phyloP scores from a whole-genome alignment of 2,113 vertebrate genomes.

The Tylochromis polylepis region DNA sequence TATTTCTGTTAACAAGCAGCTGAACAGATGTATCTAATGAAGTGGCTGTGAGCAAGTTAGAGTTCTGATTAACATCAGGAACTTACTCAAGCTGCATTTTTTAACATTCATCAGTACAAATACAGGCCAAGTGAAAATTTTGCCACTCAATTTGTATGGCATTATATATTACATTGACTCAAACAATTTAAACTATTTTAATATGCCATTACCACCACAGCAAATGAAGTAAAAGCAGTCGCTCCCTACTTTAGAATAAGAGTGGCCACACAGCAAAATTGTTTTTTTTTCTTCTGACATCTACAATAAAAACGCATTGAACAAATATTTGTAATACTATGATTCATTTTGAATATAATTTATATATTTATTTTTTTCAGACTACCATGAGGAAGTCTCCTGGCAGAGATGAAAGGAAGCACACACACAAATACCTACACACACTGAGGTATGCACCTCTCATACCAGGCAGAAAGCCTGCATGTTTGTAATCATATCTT shows the following conservation, averaged over 20 bases:
- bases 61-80: background rate
- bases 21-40: background rate
- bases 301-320: background rate
- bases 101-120: rapidly evolving
- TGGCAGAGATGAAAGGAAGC: background rate
- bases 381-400: background rate
- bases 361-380: background rate
- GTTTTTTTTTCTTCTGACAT: background rate
- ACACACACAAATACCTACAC: background rate
- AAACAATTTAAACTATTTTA: background rate
- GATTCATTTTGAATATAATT: background rate
- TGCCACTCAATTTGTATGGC: background rate
- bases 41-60: background rate
- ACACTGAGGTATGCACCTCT: background rate
- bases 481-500: slow-evolving; percentile 45
- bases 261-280: background rate
- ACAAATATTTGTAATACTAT: background rate
- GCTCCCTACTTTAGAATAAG: background rate
- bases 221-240: background rate
- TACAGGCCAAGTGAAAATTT: background rate
- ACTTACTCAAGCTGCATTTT: rapidly evolving
- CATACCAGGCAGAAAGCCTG: background rate
- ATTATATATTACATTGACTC: background rate
- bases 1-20: background rate
- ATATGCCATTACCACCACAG: rapidly evolving